Evolutionary conservation across 2,888 invertebrate species (phyloP).

Genomic region (Spilosoma lubricipeda): DNA sequence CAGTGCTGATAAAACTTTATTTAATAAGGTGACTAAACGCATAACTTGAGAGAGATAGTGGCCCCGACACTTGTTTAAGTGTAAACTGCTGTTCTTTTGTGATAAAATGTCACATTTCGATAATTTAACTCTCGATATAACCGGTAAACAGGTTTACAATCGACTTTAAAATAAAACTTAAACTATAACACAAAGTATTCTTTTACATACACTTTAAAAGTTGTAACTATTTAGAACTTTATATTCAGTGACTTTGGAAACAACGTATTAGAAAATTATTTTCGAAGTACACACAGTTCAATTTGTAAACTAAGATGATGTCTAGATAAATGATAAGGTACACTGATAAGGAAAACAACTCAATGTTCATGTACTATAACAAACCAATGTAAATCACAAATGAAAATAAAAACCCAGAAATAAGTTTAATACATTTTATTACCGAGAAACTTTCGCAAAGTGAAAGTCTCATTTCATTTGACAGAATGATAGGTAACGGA

Average conservation of each 20-base stretch:
- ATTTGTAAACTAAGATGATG: slow-evolving; percentile 31
- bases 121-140: slow-evolving; percentile 73
- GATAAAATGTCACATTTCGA: slow-evolving; percentile 83
- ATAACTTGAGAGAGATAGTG: slow-evolving; percentile 74
- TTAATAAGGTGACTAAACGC: slow-evolving; percentile 81
- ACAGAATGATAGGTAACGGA: slow-evolving; percentile 66
- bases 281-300: background rate
- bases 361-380: slow-evolving; percentile 48
- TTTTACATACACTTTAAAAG: slow-evolving; percentile 22
- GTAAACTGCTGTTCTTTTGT: slow-evolving; percentile 83
- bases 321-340: slow-evolving; percentile 33
- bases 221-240: slow-evolving; percentile 33
- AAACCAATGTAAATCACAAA: slow-evolving; percentile 40
- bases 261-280: background rate
- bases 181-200: slow-evolving; percentile 40
- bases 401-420: slow-evolving; percentile 45
- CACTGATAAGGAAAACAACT: slow-evolving; percentile 44
- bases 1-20: slow-evolving; percentile 75
- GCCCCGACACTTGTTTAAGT: slow-evolving; percentile 82
- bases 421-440: slow-evolving; percentile 48
- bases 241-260: background rate
- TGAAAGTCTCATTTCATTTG: slow-evolving; percentile 48
- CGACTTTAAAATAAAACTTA: slow-evolving; percentile 61
- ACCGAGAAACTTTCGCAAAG: slow-evolving; percentile 50
- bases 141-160: slow-evolving; percentile 64